Evolutionary conservation across 2,797 vertebrate genomes (phyloP), one percentile per base, ranked within the genome.

Genomic region (Sparus aurata): DNA sequence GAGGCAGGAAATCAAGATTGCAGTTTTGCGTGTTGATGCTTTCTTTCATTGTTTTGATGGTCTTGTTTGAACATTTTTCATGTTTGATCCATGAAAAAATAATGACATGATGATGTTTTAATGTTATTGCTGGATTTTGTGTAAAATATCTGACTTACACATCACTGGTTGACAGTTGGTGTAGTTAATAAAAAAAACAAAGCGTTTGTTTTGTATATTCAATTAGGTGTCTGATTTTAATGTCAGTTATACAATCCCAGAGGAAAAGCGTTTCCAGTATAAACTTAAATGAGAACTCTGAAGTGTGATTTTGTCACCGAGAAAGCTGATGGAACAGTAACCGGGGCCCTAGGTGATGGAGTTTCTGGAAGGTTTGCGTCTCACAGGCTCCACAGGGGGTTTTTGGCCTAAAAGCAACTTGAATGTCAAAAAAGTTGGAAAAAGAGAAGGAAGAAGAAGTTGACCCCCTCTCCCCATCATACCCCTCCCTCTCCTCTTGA

Each of bases 391-490:
- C 53, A 18, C 3, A 0, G 74, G 80, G 75, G 75, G 73, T 23
- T 68, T 76, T 71, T 43, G 57, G 60, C 47, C 64, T 79, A 63
- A 83, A 89, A 87, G 58, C 23, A 82, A 81, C 72, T 73, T 38
- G 53, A 86, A 79, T 76, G 79, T 87, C 69, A 80, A 60, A 80
- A 82, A 63, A 81, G 50, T 81, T 62, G 38, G 69, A 57, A 54
- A 45, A 71, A 62, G 34, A 38, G 34, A 38, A 38, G 34, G 34
- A 38, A 38, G 34, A 34, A 34, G 34, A 73, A 72, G 34, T 79
- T 64, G 34, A 77, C 60, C 17, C 53, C 59, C 34, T 57, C 23
- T 75, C 15, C 52, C 15, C 47, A 15, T 23, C 49, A 60, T 65
- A 50, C 12, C 69, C 45, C 45, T 5, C 46, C 60, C 18, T 50